Base-by-base conservation (phyloP, 2,797 vertebrate species). In the Megalops cyprinoides region DNA sequence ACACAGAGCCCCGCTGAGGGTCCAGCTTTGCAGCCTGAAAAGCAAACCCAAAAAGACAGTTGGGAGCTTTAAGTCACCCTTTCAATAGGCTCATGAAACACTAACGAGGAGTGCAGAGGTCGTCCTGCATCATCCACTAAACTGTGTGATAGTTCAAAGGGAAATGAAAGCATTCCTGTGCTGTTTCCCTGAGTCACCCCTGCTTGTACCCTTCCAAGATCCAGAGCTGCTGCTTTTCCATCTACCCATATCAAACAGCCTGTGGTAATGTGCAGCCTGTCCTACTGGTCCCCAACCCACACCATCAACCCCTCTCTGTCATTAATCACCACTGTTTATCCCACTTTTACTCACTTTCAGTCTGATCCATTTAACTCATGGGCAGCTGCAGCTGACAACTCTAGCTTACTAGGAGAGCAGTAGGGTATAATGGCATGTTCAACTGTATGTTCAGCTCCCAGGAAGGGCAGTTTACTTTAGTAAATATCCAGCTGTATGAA, bases 11-110 rank as follows among this genome's bases (percentile, higher is more conserved):
- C 82, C 96, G 89, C 84, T 95, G 89, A 49, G 94, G 91, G 86
- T 99, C 97, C 84, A 98, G 86, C 91, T 95, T 98, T 83, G 97
- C 98, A 90, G 98, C 97, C 98, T 99, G 79, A 79, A 10, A 44
- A 83, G 90, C 86, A 75, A 87, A 74, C 31, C 39, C 53, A 69
- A 37, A 31, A 31, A 20, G 37, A 18, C 62, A 15, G 37, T 34
- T 55, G 34, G 25, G 0, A 28, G 9, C 60, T 31, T 31, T 65
- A 12, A n/a, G 55, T 28, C 49, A 31, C 15, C 3, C 34, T 28
- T 77, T 4, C 31, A 77, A 23, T 58, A 12, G 20, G 60, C n/a
- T 53, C n/a, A n/a, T 1, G 34, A 28, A 9, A 12, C 25, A 48
- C 46, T 4, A 0, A 3, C 46, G 1, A 73, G n/a, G 8, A 71